phyloP scores from a whole-genome alignment of 2,888 invertebrate species.

The Drosophila maculinotata region DNA sequence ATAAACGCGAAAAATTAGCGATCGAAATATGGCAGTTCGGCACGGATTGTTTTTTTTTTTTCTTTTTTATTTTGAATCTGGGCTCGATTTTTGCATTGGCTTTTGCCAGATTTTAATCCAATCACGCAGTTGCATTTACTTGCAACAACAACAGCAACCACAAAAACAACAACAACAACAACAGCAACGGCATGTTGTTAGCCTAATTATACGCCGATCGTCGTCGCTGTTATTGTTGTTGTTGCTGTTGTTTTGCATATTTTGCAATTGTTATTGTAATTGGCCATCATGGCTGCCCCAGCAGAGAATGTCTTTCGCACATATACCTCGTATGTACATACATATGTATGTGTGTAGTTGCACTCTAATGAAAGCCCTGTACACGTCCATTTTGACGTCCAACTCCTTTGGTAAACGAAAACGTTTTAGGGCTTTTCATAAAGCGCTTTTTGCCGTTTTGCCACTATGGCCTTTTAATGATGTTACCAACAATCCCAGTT shows the following conservation, averaged over 20 bases:
- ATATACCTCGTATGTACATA: conserved; percentile 1
- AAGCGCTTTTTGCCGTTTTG: conserved; percentile 39
- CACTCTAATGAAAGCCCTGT: conserved; percentile 53
- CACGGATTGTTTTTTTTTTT: conserved; percentile 9
- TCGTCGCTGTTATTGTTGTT: conserved; percentile 27
- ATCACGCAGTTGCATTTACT: conserved; percentile 79
- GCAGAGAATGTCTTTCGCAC: not conserved
- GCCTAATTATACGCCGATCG: conserved; percentile 62
- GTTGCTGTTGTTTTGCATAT: conserved; percentile 59
- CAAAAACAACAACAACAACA: conserved; percentile 3
- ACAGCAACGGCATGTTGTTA: conserved; percentile 57
- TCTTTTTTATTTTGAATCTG: not conserved
- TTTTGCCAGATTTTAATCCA: conserved; percentile 65
- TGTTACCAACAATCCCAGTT: conserved; percentile 37
- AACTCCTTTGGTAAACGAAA: conserved; percentile 82
- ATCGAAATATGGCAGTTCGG: conserved; percentile 64
- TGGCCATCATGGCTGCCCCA: conserved; percentile 71
- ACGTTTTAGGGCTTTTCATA: conserved; percentile 81
- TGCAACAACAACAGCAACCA: conserved; percentile 43
- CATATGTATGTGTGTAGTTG: not conserved
- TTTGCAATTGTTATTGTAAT: conserved; percentile 76
- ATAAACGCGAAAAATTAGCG: conserved; percentile 84
- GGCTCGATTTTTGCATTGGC: conserved; percentile 26
- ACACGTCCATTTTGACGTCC: conserved; percentile 55
- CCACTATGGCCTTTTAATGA: conserved; percentile 54